Evolutionary conservation across 2,888 invertebrate genomes (phyloP), one percentile per base, ranked within the genome.

Genomic region (Hoplodrina blanda): DNA sequence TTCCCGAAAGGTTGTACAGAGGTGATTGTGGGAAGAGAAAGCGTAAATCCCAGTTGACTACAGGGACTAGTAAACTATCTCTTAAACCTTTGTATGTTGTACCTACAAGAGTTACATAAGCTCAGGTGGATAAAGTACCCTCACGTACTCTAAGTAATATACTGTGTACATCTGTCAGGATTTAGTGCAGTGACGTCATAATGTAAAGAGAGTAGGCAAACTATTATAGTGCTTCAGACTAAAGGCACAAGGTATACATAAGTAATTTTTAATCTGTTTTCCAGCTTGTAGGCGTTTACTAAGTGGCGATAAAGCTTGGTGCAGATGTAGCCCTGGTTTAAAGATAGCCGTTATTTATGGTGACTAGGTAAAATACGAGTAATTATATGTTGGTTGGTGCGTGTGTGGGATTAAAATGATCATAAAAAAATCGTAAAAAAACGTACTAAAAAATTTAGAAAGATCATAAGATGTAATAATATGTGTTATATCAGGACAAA

Each of bases 261-360:
- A 78, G 53, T 79, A 70, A 78, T 78, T 69, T 78, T 75, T 75
- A 78, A 78, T 79, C 70, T 70, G 65, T 60, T 55, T 66, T 55
- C 62, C 1, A 49, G 52, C 60, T n/a, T 60, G 52, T 49, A 52
- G 56, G 41, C 52, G 55, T 44, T 50, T 50, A 25, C 49, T 54
- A 44, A 62, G 57, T 57, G 55, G 20, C 25, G 19, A 33, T 61
- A 53, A 33, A 49, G 30, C 7, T 13, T 2, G 13, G 11, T 17
- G 46, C 49, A 57, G 20, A 41, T 75, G n/a, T 62, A 33, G 20
- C 5, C 8, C 17, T 17, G 17, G 46, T 46, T 46, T 46, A 17
- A 46, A 46, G 10, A n/a, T n/a, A 41, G 7, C 33, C 41, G 13
- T 13, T 1, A 13, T 41, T 13, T 13, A 13, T 41, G 41, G 11